Evolutionary conservation across 2,113 vertebrate species (phyloP), one percentile per base, ranked within the genome.

Genomic region (Sarotherodon lohbergeri): DNA sequence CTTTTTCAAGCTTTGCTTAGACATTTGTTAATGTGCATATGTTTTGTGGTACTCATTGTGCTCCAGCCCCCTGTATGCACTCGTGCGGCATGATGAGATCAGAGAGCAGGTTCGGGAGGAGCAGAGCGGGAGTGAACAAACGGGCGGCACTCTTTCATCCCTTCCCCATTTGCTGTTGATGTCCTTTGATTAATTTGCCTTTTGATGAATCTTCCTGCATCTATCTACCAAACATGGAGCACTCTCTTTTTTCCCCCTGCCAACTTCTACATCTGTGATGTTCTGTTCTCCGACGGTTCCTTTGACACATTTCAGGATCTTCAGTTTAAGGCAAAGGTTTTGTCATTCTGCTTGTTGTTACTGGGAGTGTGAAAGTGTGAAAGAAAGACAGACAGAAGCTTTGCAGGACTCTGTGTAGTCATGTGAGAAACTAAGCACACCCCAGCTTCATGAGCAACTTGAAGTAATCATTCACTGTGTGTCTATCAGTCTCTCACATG

Each of bases 181-280:
- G 93, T 96, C 76, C 86, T 94, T 92, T 96, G 95, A 96, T 96
- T 96, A 96, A 93, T 93, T 93, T 92, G 94, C 85, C 91, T 93
- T 95, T 92, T 89, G 91, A 88, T 87, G 80, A 55, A 87, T 92
- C 85, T 80, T 86, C 88, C 82, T 86, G 82, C 86, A 68, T 92
- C 86, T 73, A 2, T 73, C 86, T 86, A 91, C 36, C 13, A 29
- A 90, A 82, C 88, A 80, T 80, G 48, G 81, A 80, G 73, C 63
- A 1, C 81, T 83, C 29, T 73, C 39, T 54, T 88, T 82, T 91
- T 48, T 55, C 59, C 78, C 68, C 34, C 46, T 13, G 61, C 81
- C 73, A 61, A 34, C 34, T 78, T 79, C 61, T 41, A 63, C 7
- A 41, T 59, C 14, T 39, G 71, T 14, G 61, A 81, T 79, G 83